Conservation (phyloP, 2,797 vertebrate genomes). For the Lacerta bilineata region DNA sequence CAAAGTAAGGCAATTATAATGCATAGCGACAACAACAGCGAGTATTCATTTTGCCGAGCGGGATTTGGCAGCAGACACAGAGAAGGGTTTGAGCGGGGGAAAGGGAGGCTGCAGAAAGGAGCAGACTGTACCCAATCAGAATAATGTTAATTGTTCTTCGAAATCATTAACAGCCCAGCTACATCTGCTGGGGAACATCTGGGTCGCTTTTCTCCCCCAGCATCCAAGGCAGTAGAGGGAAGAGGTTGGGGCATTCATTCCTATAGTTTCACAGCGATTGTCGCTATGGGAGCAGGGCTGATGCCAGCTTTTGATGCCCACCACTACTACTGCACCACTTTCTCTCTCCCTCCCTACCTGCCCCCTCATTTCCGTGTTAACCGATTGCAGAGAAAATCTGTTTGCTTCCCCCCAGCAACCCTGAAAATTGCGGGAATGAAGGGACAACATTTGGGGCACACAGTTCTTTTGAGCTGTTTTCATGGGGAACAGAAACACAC, state of each 20-base stretch:
- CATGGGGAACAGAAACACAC: too few relatives aligned
- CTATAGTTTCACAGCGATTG: conserved; percentile 37
- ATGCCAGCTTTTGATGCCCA: too few relatives aligned
- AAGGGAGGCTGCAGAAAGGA: conserved; percentile 38
- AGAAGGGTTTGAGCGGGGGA: conserved; percentile 47
- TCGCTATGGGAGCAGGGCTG: neutral
- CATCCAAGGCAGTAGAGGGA: conserved; percentile 57
- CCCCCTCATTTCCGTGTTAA: too few relatives aligned
- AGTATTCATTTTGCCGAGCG: conserved; percentile 56
- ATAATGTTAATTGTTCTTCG: conserved; percentile 64
- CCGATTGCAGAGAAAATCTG: too few relatives aligned
- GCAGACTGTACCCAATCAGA: conserved; percentile 50
- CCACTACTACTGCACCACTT: too few relatives aligned
- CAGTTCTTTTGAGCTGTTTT: too few relatives aligned
- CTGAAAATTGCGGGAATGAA: too few relatives aligned
- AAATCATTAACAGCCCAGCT: conserved; percentile 57
- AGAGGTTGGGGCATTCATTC: conserved; percentile 41
- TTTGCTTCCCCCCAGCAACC: too few relatives aligned
- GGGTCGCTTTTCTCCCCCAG: conserved; percentile 61
- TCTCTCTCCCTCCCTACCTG: too few relatives aligned
- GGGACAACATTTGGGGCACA: too few relatives aligned
- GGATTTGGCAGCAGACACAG: conserved; percentile 43
- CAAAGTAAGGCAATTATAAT: conserved; percentile 58
- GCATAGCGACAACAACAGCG: conserved; percentile 36
- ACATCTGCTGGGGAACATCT: conserved; percentile 74